Conservation (phyloP, 2,797 vertebrate species). For the Peromyscus melanophrys region DNA sequence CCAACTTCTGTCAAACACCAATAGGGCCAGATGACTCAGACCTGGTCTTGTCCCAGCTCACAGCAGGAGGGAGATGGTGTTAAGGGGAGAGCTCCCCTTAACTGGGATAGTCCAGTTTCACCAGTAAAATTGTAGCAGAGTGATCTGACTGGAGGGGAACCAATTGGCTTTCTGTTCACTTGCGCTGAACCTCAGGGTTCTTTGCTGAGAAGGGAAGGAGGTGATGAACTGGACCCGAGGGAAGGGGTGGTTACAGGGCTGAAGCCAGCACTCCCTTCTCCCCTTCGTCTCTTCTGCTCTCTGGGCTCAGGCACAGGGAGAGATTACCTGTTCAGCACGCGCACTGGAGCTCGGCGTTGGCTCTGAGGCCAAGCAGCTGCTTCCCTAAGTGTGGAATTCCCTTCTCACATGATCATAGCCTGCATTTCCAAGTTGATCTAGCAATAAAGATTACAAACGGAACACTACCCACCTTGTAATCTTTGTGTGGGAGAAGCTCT, state of each 20-base stretch:
- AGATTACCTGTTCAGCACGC: slow-evolving; percentile 84
- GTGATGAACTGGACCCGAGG: neutral
- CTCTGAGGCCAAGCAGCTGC: slow-evolving; percentile 79
- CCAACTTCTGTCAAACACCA: neutral
- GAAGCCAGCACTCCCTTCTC: neutral
- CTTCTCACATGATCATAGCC: slow-evolving; percentile 12
- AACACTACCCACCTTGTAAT: slow-evolving; percentile 34
- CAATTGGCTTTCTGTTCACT: neutral
- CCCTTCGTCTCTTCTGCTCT: neutral
- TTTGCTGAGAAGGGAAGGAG: slow-evolving; percentile 39
- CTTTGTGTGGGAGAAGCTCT: slow-evolving; percentile 36
- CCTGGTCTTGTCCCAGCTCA: neutral
- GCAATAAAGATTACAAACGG: slow-evolving; percentile 75
- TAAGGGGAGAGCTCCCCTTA: neutral
- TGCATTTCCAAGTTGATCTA: slow-evolving; percentile 50
- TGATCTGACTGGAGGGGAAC: neutral
- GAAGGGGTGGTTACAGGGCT: neutral
- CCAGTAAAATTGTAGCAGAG: neutral
- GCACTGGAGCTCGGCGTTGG: slow-evolving; percentile 81
- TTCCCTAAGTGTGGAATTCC: slow-evolving; percentile 9
- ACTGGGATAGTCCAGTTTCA: neutral
- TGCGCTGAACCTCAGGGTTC: neutral
- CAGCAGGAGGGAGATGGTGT: neutral
- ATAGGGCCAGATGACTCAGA: neutral
- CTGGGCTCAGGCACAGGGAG: slow-evolving; percentile 83